phyloP scores from a whole-genome alignment of 2,113 vertebrate genomes.

The Microcebus jonahi region DNA sequence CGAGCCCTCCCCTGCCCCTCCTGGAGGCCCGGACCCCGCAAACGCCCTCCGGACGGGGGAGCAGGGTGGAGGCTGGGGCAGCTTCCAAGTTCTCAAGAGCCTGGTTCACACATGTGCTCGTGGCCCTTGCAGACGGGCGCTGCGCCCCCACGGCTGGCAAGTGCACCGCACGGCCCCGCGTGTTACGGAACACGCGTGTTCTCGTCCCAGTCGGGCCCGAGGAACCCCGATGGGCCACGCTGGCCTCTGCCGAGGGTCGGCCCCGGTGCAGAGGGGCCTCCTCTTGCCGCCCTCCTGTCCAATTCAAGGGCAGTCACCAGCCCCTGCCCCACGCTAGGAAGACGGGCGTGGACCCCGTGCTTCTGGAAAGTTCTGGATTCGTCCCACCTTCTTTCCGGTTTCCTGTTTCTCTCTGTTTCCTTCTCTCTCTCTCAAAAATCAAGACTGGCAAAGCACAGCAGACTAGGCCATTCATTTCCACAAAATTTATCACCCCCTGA shows the following conservation, averaged over 20 bases:
- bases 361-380: background rate
- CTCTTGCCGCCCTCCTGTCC: fast-evolving
- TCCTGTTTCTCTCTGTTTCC: background rate
- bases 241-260: fast-evolving
- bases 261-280: background rate
- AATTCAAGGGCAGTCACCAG: fast-evolving
- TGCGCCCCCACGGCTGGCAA: fast-evolving
- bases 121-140: background rate
- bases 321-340: background rate
- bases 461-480: slow-evolving; percentile 76
- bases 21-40: background rate
- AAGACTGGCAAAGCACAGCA: slow-evolving; percentile 6
- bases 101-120: fast-evolving
- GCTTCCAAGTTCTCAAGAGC: fast-evolving
- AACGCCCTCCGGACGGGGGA: background rate
- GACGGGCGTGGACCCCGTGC: fast-evolving
- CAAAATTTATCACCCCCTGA: slow-evolving; percentile 81
- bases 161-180: fast-evolving
- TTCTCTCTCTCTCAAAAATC: background rate
- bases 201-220: background rate
- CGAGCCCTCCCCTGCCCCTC: background rate
- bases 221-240: fast-evolving
- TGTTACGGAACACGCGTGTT: fast-evolving
- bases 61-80: fast-evolving
- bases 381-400: background rate